phyloP scores from a whole-genome alignment of 2,797 vertebrate genomes.

The Oophaga sylvatica region DNA sequence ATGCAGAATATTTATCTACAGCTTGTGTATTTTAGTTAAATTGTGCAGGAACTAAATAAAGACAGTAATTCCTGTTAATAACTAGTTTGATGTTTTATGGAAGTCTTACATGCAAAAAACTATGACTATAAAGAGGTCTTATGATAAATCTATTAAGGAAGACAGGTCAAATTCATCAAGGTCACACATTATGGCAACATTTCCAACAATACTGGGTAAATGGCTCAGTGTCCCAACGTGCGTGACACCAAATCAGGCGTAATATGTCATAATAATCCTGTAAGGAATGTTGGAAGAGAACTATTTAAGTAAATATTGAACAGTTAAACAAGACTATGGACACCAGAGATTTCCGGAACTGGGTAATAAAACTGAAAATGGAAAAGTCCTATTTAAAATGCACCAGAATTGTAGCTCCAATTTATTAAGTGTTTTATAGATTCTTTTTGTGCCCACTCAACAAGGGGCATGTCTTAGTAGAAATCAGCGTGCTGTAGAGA shows the following conservation, averaged over 20 bases:
- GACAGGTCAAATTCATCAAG: neutral
- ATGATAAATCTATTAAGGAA: neutral
- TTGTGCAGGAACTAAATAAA: neutral
- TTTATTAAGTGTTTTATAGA: no score
- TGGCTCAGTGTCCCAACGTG: neutral
- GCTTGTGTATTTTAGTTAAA: neutral
- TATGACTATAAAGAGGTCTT: neutral
- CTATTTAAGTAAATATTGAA: neutral
- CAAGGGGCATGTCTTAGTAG: no score
- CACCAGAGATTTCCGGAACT: neutral
- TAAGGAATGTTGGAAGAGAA: neutral
- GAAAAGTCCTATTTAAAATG: no score
- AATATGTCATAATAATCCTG: neutral
- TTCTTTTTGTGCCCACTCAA: no score
- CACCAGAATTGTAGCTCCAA: no score
- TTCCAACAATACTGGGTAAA: neutral
- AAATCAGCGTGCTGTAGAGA: no score
- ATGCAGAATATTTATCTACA: neutral
- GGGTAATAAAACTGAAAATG: neutral
- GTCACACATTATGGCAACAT: neutral
- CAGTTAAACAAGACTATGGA: neutral
- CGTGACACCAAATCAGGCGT: neutral
- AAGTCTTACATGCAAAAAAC: neutral
- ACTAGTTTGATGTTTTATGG: neutral
- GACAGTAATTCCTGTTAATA: neutral